These are phyloP conservation scores for Burhinus bistriatus DNA, from an alignment of 2,113 vertebrate species.

Conservation along the genomic window DNA sequence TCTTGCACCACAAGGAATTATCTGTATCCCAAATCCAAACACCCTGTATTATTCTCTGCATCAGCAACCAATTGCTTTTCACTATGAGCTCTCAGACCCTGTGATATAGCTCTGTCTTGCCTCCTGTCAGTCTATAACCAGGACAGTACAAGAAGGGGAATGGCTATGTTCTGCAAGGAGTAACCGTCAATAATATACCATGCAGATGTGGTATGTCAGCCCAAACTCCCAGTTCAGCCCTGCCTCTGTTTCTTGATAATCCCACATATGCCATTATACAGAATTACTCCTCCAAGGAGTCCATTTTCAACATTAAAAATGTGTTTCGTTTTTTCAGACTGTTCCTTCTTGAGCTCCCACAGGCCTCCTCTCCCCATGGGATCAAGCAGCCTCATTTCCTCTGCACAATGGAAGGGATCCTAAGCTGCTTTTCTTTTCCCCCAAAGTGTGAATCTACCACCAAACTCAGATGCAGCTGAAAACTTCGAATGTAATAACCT, in stretches of 20 bases:
- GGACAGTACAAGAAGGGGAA: background rate
- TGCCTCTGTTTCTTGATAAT: background rate
- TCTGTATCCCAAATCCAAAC: background rate
- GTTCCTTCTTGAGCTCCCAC: background rate
- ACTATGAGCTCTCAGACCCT: background rate
- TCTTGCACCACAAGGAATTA: background rate
- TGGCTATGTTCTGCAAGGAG: background rate
- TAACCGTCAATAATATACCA: accelerated
- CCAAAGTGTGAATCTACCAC: background rate
- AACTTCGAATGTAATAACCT: background rate
- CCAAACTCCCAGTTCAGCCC: background rate
- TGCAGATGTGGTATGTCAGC: background rate
- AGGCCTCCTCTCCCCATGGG: background rate
- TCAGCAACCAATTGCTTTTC: background rate
- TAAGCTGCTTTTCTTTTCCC: background rate
- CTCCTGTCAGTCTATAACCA: background rate
- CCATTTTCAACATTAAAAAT: background rate
- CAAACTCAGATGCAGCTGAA: background rate
- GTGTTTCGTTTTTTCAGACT: background rate
- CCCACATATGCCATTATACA: background rate
- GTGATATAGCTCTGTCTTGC: background rate
- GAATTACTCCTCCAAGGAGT: background rate
- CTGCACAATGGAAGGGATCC: background rate
- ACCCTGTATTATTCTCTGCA: background rate
- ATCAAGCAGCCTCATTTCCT: background rate